Percentiles rank a stretch among this genome's conserved stretches.
These are phyloP conservation scores for Vultur gryphus DNA, from an alignment of 2,797 vertebrate species.

Conservation along the genomic window DNA sequence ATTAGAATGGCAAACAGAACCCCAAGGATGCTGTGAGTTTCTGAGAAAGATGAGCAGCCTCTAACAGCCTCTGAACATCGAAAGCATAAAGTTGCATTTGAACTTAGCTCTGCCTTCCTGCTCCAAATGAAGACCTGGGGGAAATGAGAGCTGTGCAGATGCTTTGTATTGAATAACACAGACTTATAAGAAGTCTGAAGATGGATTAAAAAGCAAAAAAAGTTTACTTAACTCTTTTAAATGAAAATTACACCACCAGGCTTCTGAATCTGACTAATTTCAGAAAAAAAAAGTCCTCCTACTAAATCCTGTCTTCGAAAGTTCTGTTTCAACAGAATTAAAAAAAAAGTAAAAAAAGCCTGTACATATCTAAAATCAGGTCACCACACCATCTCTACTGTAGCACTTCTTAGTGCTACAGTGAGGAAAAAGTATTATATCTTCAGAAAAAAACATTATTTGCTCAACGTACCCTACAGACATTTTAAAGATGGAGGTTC, in stretches of 20 bases:
- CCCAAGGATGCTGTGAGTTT: neutral
- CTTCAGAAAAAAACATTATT: neutral
- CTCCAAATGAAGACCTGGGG: neutral
- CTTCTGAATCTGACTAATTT: neutral
- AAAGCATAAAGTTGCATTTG: neutral
- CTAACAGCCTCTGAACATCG: neutral
- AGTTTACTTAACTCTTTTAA: neutral
- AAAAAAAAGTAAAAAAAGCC: neutral
- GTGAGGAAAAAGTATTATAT: neutral
- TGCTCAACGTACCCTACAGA: neutral
- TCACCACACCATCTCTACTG: neutral
- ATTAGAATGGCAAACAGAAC: constrained; percentile 36
- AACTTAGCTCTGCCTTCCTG: neutral
- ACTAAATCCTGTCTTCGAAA: neutral
- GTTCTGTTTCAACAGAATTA: neutral
- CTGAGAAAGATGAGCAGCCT: neutral
- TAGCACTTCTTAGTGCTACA: neutral
- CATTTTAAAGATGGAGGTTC: neutral
- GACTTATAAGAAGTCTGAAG: neutral
- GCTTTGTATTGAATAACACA: neutral
- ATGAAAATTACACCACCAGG: neutral
- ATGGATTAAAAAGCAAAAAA: neutral
- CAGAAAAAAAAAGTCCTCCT: neutral
- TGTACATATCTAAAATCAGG: neutral
- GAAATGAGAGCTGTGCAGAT: neutral